Evolutionary conservation across 2,113 vertebrate species (phyloP), one percentile per base, ranked within the genome.

Genomic region (Trogon surrucura): DNA sequence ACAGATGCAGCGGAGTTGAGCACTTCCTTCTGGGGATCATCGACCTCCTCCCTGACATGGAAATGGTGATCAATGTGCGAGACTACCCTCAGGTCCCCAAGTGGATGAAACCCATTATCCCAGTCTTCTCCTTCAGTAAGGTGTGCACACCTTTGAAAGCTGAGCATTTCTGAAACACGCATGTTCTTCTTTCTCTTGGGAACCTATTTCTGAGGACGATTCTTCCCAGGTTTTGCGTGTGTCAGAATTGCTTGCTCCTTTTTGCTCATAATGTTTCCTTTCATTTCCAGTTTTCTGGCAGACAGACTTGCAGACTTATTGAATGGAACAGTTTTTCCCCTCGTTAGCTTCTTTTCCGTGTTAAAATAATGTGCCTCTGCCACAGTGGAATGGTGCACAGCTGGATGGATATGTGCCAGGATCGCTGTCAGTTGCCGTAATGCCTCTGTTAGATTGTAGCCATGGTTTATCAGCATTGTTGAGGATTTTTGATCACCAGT

Each of bases 111-210:
- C 98, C 99, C 3, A 81, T 96, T 21, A 97, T 99, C 61, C 99
- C 99, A 2, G 97, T 99, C 88, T 98, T 99, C 94, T 99, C 99
- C 74, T 99, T 99, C 96, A 99, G 99, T 98, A 99, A 99, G 99
- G 99, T 99, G 91, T 92, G 97, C 38, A 57, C 32, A 29, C 21
- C 29, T 91, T 56, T 44, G 21, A 38, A 66, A 72, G 18, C 48
- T 71, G 47, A 50, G 56, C 61, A 9, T 87, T 88, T 61, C 38
- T 45, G 26, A 69, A 38, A 22, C 1, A 0, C 25, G n/a, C 26
- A 6, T 48, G 56, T 65, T 36, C 32, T 86, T 83, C n/a, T 83
- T 82, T 83, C 47, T 86, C 38, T 86, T 75, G 32, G 36, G 19
- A 86, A 50, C 0, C 0, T 61, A 23, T 64, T 86, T 89, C 58